A percentile compares a stretch with the other conserved stretches of the same genome.
These are phyloP conservation scores for Argyresthia goedartella DNA, from an alignment of 2,888 invertebrate species.

Conservation along the genomic window DNA sequence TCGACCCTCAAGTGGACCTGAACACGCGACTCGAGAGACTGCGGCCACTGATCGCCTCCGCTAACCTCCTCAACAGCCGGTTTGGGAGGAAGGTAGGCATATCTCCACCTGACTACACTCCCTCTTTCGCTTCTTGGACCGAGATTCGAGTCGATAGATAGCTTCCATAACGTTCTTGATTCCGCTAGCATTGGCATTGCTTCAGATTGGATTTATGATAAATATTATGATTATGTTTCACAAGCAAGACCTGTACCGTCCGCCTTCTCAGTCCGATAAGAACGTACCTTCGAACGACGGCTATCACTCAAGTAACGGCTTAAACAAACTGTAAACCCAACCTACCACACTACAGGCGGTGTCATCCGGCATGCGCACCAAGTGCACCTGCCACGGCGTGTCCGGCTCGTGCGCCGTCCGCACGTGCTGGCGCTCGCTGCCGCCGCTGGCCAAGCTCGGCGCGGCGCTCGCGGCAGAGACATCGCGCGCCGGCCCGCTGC, in stretches of 20 bases:
- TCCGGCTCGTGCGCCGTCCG: slow-evolving; percentile 86
- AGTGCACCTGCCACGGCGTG: slow-evolving; percentile 89
- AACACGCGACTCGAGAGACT: slow-evolving; percentile 55
- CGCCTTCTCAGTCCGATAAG: too few species aligned
- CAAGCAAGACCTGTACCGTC: too few species aligned
- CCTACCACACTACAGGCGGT: too few species aligned
- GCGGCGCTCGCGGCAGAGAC: slow-evolving; percentile 49
- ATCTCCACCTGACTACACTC: too few species aligned
- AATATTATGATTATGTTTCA: too few species aligned
- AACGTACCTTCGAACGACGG: too few species aligned
- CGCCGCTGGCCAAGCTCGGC: slow-evolving; percentile 67
- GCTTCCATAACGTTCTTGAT: background rate
- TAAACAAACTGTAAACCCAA: background rate
- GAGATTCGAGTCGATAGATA: background rate
- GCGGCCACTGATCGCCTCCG: slow-evolving; percentile 72
- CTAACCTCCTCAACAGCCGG: slow-evolving; percentile 83
- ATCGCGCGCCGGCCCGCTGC: slow-evolving; percentile 50
- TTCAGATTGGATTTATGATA: slow-evolving; percentile 9
- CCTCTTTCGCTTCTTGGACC: background rate
- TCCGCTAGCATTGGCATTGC: background rate
- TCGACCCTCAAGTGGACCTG: slow-evolving; percentile 60
- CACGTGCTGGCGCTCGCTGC: slow-evolving; percentile 84
- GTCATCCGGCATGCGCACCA: slow-evolving; percentile 57
- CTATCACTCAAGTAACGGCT: too few species aligned
- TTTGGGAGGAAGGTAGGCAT: slow-evolving; percentile 80